These are phyloP conservation scores for cat (Felis catus) DNA, from an alignment of 2,113 vertebrate genomes.

Conservation along the genomic window DNA sequence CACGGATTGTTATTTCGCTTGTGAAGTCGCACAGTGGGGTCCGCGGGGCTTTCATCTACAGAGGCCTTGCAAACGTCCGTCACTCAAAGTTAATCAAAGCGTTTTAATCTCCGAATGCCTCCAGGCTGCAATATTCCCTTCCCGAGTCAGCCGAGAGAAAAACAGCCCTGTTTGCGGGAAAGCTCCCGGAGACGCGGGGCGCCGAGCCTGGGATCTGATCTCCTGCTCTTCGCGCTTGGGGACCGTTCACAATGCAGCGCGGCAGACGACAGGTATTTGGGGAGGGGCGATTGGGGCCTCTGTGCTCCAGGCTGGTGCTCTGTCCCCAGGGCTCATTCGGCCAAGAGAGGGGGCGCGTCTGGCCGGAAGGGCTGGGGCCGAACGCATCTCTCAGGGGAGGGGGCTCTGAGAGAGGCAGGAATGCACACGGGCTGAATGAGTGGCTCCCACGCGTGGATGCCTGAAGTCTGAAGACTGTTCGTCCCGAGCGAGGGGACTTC, in stretches of 20 bases:
- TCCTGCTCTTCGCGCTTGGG: not conserved
- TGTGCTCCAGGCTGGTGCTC: not conserved
- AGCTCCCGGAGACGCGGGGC: conserved; percentile 46
- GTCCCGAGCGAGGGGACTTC: fast-evolving
- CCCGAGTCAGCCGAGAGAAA: conserved; percentile 60
- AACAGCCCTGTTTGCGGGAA: conserved; percentile 66
- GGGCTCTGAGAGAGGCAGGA: not conserved
- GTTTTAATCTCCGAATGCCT: conserved; percentile 70
- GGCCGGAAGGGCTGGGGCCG: not conserved
- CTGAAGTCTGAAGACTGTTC: fast-evolving
- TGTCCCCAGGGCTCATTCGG: not conserved
- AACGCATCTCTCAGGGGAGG: not conserved
- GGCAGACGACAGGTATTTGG: not conserved
- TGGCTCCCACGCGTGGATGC: fast-evolving
- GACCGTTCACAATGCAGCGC: not conserved
- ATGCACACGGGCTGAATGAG: not conserved
- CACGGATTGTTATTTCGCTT: conserved; percentile 6
- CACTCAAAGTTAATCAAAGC: conserved; percentile 77
- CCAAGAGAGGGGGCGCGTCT: not conserved
- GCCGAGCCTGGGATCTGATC: not conserved
- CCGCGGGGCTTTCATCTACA: not conserved
- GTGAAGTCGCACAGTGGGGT: not conserved
- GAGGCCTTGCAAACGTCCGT: conserved; percentile 19
- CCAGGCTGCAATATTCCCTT: conserved; percentile 51
- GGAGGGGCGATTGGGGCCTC: not conserved